Evolutionary conservation across 2,888 invertebrate species (phyloP), one percentile per base, ranked within the genome.

Genomic region (Bombylius major): DNA sequence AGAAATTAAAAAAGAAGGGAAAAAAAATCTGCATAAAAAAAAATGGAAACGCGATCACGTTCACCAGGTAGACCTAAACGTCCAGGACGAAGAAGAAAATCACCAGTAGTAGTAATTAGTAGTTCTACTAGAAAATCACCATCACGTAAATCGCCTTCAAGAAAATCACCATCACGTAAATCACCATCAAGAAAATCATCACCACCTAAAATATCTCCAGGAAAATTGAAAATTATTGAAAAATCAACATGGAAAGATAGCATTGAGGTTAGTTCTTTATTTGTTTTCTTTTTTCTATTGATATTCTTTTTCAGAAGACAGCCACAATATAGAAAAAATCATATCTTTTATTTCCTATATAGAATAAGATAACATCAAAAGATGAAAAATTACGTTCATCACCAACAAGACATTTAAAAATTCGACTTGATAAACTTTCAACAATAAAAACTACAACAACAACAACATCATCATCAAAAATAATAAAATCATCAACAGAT

Each of bases 161-260:
- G 62, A 34, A 65, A 61, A 49, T 67, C 72, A 9, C 69, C 76
- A 44, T 70, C 74, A 23, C 75, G 77, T 6, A 78, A 78, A 63
- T 79, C 79, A 33, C 79, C 80, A 14, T 69, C 76, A 12, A 65
- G 70, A 8, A 71, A 77, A 50, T 79, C 78, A 58, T 78, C 78
- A 11, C 78, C 79, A 5, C 72, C 74, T 59, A 71, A 76, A 57
- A 77, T 77, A 23, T 23, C 23, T 23, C 23, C 23, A 64, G 67
- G 76, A 31, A 65, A 65, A 42, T 8, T 1, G 5, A 42, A 42
- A 42, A 42, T 36, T 9, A 36, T 36, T 9, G 9, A 8, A 36
- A 36, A 36, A 23, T 23, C 23, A 23, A 23, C 23, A 23, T 23
- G 2, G 23, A 23, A 23, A 23, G 23, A 23, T 23, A 23, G 3